These are phyloP conservation scores for Philypnodon macrostomus DNA, from an alignment of 2,797 vertebrate genomes.

Conservation along the genomic window DNA sequence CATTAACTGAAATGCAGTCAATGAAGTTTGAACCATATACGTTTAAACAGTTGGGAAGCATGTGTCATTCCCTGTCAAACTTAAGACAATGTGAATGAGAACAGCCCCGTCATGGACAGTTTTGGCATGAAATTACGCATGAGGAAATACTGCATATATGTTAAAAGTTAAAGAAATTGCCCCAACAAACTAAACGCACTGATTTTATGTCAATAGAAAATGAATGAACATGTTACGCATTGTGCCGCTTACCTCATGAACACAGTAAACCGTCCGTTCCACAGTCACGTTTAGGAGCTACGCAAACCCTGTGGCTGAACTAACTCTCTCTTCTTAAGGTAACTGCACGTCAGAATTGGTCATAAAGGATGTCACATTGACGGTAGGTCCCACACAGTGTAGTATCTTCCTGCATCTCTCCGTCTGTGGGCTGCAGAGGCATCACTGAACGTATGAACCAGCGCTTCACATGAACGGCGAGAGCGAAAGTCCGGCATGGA, in stretches of 20 bases:
- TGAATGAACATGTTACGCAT: conserved; percentile 58
- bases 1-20: neutral
- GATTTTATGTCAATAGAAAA: conserved; percentile 23
- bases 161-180: conserved; percentile 15
- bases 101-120: conserved; percentile 5
- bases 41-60: neutral
- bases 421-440: conserved; percentile 66
- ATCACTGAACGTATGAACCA: conserved; percentile 56
- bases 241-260: conserved; percentile 48
- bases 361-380: conserved; percentile 42
- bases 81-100: conserved; percentile 23
- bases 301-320: conserved; percentile 37
- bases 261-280: conserved; percentile 23
- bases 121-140: neutral
- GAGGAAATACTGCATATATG: neutral
- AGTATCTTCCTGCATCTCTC: conserved; percentile 54
- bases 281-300: conserved; percentile 35
- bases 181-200: conserved; percentile 1
- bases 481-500: conserved; percentile 50
- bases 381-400: conserved; percentile 53
- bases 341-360: conserved; percentile 23
- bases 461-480: conserved; percentile 50
- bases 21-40: conserved; percentile 45
- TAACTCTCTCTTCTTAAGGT: conserved; percentile 12
- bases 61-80: conserved; percentile 27